phyloP scores from a whole-genome alignment of 2,113 vertebrate species.

The Anthoscopus minutus region DNA sequence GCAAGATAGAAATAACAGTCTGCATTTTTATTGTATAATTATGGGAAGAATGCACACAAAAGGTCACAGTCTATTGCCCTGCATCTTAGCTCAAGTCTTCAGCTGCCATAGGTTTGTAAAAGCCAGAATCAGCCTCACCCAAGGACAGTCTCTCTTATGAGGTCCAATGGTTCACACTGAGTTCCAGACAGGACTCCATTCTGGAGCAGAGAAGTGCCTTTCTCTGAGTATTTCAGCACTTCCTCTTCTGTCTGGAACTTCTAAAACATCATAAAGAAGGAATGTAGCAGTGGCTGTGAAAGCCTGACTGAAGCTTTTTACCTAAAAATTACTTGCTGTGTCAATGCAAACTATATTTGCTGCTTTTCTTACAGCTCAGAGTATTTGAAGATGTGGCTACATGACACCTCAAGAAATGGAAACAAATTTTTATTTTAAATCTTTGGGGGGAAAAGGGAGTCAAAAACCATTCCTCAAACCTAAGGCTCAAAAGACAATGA shows the following conservation, averaged over 20 bases:
- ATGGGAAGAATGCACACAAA: constrained; percentile 26
- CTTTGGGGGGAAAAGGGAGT: rapidly evolving
- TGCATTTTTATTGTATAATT: constrained; percentile 30
- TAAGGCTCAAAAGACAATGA: neutral
- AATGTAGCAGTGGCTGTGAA: constrained; percentile 49
- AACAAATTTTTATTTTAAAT: neutral
- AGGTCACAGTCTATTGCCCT: constrained; percentile 7
- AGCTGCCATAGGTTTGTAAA: neutral
- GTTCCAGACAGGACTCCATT: constrained; percentile 30
- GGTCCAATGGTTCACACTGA: neutral
- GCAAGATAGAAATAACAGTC: constrained; percentile 24
- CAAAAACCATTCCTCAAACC: neutral
- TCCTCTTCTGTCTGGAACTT: constrained; percentile 59
- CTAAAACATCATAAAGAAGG: constrained; percentile 52
- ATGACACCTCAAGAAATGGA: neutral
- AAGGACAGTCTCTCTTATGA: neutral
- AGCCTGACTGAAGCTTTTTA: constrained; percentile 21
- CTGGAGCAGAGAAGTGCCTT: neutral
- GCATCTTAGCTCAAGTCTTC: neutral
- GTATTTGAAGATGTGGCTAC: neutral
- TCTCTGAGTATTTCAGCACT: constrained; percentile 39
- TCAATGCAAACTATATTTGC: neutral
- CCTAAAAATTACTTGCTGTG: constrained; percentile 15
- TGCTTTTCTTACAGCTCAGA: neutral
- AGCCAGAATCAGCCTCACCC: constrained; percentile 4